Evolutionary conservation across 2,113 vertebrate genomes (phyloP).

Genomic region (Pachyramphus minor): DNA sequence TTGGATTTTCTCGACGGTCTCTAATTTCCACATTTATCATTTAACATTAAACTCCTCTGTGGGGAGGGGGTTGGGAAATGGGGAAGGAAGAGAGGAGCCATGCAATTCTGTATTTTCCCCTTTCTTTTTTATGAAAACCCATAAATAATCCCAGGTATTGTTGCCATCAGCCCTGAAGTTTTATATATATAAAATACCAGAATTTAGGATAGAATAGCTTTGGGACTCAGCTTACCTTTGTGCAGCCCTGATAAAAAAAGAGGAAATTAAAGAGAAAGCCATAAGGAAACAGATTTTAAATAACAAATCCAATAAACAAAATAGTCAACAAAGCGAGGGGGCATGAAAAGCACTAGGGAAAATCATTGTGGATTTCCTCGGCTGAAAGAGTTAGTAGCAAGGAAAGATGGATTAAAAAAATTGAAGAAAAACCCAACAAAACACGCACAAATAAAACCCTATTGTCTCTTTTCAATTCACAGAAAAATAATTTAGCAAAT

Average conservation of each 20-base stretch:
- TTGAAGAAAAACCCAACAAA: neutral
- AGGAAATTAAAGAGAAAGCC: constrained; percentile 36
- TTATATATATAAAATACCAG: constrained; percentile 54
- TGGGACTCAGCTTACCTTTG: constrained; percentile 29
- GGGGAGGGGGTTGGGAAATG: constrained; percentile 57
- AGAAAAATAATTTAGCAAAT: neutral
- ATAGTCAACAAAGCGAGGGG: neutral
- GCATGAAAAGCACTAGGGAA: neutral
- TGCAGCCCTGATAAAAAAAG: constrained; percentile 13
- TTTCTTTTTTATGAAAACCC: constrained; percentile 76
- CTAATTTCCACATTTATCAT: constrained; percentile 98
- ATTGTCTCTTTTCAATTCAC: neutral
- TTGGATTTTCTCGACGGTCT: constrained; percentile 91
- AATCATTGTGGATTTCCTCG: neutral
- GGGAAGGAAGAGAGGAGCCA: constrained; percentile 63
- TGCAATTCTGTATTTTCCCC: constrained; percentile 70
- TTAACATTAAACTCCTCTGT: constrained; percentile 89
- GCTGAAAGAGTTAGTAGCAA: neutral
- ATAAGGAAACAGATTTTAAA: constrained; percentile 51
- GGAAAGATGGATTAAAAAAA: neutral
- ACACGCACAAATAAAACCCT: neutral
- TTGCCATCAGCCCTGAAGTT: constrained; percentile 54
- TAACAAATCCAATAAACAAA: constrained; percentile 47
- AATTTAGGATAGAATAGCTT: constrained; percentile 44
- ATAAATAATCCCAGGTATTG: constrained; percentile 79